These are phyloP conservation scores for Scaptomyza caliginosa DNA, from an alignment of 2,888 invertebrate genomes.

Conservation along the genomic window DNA sequence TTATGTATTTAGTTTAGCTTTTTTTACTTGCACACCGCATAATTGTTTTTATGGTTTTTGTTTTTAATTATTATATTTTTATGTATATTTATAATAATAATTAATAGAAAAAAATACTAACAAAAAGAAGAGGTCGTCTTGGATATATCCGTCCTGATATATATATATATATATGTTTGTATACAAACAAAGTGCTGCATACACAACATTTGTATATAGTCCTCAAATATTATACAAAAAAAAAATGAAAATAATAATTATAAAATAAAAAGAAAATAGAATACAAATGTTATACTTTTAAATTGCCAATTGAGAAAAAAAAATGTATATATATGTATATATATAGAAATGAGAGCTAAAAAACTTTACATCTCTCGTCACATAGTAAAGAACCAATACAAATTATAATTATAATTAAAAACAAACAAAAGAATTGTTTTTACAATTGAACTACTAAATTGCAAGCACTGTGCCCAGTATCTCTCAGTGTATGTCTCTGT, in stretches of 20 bases:
- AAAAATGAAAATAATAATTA: conserved; percentile 27
- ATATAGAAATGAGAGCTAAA: neutral
- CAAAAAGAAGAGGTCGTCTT: conserved; percentile 74
- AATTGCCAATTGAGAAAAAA: neutral
- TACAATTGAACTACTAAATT: conserved; percentile 64
- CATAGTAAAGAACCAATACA: conserved; percentile 18
- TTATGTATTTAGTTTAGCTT: conserved; percentile 56
- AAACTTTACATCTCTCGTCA: conserved; percentile 8
- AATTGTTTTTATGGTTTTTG: conserved; percentile 8
- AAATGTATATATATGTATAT: neutral
- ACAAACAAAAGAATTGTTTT: conserved; percentile 38
- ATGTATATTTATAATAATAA: conserved; percentile 63
- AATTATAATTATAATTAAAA: conserved; percentile 30
- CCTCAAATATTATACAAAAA: conserved; percentile 44
- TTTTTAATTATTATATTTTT: conserved; percentile 27
- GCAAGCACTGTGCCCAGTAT: conserved; percentile 62
- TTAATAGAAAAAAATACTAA: conserved; percentile 76
- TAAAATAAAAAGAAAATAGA: conserved; percentile 21
- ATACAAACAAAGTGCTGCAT: conserved; percentile 33
- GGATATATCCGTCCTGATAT: conserved; percentile 56
- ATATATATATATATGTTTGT: conserved; percentile 14
- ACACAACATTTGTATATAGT: conserved; percentile 32
- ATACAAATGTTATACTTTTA: conserved; percentile 15
- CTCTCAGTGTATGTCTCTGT: conserved; percentile 10
- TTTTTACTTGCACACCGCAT: conserved; percentile 44